A percentile compares a stretch with the other conserved stretches of the same genome.
phyloP scores from a whole-genome alignment of 2,888 invertebrate genomes.

The Halocaridina rubra region DNA sequence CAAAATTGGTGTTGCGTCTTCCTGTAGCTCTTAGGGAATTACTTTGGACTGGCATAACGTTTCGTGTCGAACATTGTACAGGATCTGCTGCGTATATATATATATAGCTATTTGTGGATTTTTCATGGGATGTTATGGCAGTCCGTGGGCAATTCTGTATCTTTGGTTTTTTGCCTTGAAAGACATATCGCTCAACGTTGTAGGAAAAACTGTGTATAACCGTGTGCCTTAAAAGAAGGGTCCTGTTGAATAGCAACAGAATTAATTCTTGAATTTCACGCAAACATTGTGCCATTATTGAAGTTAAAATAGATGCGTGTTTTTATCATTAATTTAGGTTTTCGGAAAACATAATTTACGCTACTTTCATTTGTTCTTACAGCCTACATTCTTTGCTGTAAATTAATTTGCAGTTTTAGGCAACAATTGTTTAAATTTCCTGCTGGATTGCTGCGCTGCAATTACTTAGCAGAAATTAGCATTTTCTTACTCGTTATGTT shows the following conservation, averaged over 20 bases:
- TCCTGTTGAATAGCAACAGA: neutral
- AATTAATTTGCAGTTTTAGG: too few species aligned
- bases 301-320: too few species aligned
- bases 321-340: too few species aligned
- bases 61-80: neutral
- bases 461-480: too few species aligned
- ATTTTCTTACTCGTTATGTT: too few species aligned
- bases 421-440: too few species aligned
- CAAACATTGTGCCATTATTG: too few species aligned
- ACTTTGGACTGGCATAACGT: slow-evolving; percentile 3
- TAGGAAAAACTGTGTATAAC: slow-evolving; percentile 20
- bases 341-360: too few species aligned
- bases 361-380: too few species aligned
- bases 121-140: neutral
- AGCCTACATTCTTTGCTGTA: too few species aligned
- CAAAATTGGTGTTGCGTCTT: slow-evolving; percentile 51
- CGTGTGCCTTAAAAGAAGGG: slow-evolving; percentile 38
- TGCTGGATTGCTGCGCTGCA: too few species aligned
- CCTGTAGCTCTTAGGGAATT: slow-evolving; percentile 16
- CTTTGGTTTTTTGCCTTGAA: slow-evolving; percentile 8
- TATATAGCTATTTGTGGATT: neutral
- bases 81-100: neutral
- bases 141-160: slow-evolving; percentile 3
- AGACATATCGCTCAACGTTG: slow-evolving; percentile 43
- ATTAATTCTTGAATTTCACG: too few species aligned